phyloP scores from a whole-genome alignment of 2,797 vertebrate genomes.

The Zenarchopterus dispar region DNA sequence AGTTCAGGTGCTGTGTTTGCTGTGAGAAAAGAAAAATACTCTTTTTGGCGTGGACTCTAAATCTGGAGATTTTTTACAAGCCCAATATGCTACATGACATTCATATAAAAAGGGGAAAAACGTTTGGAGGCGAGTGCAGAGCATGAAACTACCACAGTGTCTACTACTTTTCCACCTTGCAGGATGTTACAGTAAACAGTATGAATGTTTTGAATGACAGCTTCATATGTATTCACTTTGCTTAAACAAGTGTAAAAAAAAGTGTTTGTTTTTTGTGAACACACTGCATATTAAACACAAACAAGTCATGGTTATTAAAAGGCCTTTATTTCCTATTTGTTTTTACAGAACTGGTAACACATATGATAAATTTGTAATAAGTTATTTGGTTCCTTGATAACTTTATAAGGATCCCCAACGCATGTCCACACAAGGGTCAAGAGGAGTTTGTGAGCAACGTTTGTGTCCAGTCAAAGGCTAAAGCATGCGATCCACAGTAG shows the following conservation, averaged over 20 bases:
- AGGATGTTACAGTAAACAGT: slow-evolving; percentile 24
- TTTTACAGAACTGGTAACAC: slow-evolving; percentile 87
- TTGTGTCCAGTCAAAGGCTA: slow-evolving; percentile 86
- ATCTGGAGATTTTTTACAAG: background rate
- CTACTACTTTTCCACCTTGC: background rate
- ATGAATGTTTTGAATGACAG: slow-evolving; percentile 38
- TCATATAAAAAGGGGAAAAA: background rate
- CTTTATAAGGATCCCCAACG: slow-evolving; percentile 82
- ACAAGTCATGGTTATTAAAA: slow-evolving; percentile 82
- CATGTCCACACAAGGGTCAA: slow-evolving; percentile 80
- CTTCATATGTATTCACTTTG: slow-evolving; percentile 39
- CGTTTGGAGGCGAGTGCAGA: slow-evolving; percentile 15
- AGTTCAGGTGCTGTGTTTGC: no score
- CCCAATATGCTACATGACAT: background rate
- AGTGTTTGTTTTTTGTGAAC: slow-evolving; percentile 13
- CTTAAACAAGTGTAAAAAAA: slow-evolving; percentile 57
- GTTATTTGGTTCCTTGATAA: slow-evolving; percentile 87
- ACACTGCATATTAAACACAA: slow-evolving; percentile 50
- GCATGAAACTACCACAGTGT: background rate
- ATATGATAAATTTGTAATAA: slow-evolving; percentile 86
- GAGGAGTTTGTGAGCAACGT: slow-evolving; percentile 84
- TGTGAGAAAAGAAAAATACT: no score
- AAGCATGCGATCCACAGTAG: slow-evolving; percentile 88
- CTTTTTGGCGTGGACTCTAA: background rate
- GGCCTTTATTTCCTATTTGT: slow-evolving; percentile 87